Conservation (phyloP, 2,113 vertebrate genomes). For the Cyprinus carpio region DNA sequence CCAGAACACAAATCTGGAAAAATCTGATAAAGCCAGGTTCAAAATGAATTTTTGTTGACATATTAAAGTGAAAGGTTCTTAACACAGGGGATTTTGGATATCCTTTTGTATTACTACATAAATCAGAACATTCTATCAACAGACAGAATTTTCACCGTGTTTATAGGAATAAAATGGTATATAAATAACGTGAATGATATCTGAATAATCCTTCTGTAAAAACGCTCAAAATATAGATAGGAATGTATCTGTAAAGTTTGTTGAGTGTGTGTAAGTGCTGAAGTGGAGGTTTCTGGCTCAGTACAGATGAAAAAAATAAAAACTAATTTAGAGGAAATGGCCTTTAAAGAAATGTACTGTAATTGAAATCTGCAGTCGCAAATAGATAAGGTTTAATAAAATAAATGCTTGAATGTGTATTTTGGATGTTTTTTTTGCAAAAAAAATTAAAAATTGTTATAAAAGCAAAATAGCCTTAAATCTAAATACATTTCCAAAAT, state of each 20-base stretch:
- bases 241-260: too few relatives aligned
- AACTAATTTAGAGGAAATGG: too few relatives aligned
- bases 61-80: background rate
- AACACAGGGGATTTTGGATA: background rate
- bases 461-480: too few relatives aligned
- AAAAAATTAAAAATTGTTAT: too few relatives aligned
- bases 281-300: too few relatives aligned
- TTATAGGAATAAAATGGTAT: background rate
- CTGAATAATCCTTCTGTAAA: too few relatives aligned
- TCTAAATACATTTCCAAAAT: background rate
- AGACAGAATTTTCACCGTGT: background rate
- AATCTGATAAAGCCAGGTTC: background rate
- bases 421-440: background rate
- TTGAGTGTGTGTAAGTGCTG: too few relatives aligned
- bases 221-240: too few relatives aligned
- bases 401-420: background rate
- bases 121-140: background rate
- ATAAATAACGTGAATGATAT: background rate
- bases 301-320: too few relatives aligned
- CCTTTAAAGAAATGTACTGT: background rate
- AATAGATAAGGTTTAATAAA: background rate
- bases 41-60: background rate
- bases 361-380: background rate
- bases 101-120: too few relatives aligned
- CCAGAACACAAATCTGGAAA: background rate